These are phyloP conservation scores for Elephantulus edwardii DNA, from an alignment of 2,113 vertebrate species.

Conservation along the genomic window DNA sequence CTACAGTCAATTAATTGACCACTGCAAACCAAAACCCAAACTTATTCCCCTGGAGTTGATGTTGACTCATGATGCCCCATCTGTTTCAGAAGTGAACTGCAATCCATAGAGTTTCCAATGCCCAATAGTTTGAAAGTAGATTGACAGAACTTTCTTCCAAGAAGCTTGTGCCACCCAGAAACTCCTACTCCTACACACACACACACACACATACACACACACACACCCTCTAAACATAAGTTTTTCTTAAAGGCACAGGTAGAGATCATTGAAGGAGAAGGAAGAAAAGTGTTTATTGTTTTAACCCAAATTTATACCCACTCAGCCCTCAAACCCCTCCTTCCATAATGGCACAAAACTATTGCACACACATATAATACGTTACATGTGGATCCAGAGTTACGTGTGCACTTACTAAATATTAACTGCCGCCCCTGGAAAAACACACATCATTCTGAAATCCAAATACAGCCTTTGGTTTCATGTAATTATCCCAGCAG, in stretches of 20 bases:
- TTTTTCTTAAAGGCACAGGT: neutral
- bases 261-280: neutral
- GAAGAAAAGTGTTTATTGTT: neutral
- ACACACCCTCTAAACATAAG: neutral
- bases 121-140: neutral
- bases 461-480: conserved; percentile 28
- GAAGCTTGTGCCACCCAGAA: neutral
- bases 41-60: neutral
- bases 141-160: neutral
- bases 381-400: neutral
- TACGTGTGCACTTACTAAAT: neutral
- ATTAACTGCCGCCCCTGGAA: conserved; percentile 9
- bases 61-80: neutral
- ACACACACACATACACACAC: neutral
- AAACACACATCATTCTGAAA: conserved; percentile 29
- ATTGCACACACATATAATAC: neutral
- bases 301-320: neutral
- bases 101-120: neutral
- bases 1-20: neutral
- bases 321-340: neutral
- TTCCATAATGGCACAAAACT: neutral
- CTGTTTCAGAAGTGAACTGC: neutral
- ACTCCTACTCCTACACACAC: neutral
- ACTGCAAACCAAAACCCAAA: neutral
- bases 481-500: conserved; percentile 47